Percentiles rank a stretch among this genome's conserved stretches.
phyloP scores from a whole-genome alignment of 2,113 vertebrate species.

The Myotis brandtii region DNA sequence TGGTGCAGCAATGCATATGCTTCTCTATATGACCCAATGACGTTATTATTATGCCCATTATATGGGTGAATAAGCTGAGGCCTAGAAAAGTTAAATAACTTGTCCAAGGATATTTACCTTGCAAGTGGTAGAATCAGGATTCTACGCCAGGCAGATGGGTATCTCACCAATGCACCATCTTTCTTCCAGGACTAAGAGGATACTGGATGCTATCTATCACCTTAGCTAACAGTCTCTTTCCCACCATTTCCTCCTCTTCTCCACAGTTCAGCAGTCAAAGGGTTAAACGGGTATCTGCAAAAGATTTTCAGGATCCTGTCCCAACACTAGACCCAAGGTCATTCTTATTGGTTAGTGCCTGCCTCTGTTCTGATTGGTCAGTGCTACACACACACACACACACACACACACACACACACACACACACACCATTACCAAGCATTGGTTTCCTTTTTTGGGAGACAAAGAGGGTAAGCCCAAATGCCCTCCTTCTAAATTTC shows the following conservation, averaged over 20 bases:
- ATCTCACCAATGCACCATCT: background rate
- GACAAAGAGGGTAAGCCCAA: background rate
- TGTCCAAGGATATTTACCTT: background rate
- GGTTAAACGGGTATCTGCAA: background rate
- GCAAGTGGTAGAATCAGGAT: background rate
- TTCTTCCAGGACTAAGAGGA: background rate
- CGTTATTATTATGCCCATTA: background rate
- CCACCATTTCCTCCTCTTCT: background rate
- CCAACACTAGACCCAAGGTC: background rate
- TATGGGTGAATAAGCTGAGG: slow-evolving; percentile 16
- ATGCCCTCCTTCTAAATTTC: background rate
- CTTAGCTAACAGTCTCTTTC: background rate
- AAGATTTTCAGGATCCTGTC: background rate
- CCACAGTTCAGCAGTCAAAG: background rate
- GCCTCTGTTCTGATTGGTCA: background rate
- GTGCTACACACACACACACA: background rate
- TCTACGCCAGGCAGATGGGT: background rate
- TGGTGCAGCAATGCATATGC: background rate
- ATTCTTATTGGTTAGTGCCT: background rate
- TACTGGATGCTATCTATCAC: background rate
- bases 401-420: background rate
- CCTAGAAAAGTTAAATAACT: background rate
- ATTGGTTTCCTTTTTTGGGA: slow-evolving; percentile 21
- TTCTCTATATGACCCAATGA: background rate
- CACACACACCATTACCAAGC: background rate